These are phyloP conservation scores for Medauroidea extradentata DNA, from an alignment of 1,140 invertebrate genomes.

Conservation along the genomic window DNA sequence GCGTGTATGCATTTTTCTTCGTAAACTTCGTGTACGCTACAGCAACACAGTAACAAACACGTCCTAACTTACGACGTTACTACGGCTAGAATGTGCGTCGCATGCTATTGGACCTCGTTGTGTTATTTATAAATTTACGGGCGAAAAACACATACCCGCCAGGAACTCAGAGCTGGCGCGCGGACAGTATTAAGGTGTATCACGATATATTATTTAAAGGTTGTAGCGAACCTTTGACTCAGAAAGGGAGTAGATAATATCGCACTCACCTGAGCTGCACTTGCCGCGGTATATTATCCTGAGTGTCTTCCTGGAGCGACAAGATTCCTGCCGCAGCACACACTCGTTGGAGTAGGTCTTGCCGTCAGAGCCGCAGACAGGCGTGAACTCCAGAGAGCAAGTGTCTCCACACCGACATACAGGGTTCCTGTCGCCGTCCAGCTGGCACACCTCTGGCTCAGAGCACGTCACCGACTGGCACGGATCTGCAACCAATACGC, in stretches of 20 bases:
- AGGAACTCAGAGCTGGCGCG: no score
- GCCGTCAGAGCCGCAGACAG: slow-evolving; percentile 80
- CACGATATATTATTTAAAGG: no score
- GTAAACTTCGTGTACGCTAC: no score
- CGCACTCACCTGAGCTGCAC: slow-evolving; percentile 70
- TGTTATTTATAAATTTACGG: no score
- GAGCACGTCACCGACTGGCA: slow-evolving; percentile 68
- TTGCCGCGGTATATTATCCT: slow-evolving; percentile 74
- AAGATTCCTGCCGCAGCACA: slow-evolving; percentile 68
- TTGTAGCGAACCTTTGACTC: no score
- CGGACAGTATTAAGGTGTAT: no score
- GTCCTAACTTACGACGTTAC: no score
- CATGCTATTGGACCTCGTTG: no score
- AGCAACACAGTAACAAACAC: no score
- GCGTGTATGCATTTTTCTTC: no score
- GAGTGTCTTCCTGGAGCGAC: slow-evolving; percentile 63
- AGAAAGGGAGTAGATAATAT: slow-evolving; percentile 31
- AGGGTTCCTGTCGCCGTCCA: slow-evolving; percentile 71
- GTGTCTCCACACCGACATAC: slow-evolving; percentile 74
- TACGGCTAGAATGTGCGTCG: no score
- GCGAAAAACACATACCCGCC: no score
- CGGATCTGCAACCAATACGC: slow-evolving; percentile 61
- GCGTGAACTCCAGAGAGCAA: slow-evolving; percentile 72
- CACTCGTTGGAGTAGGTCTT: slow-evolving; percentile 87
- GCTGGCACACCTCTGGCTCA: slow-evolving; percentile 75